Base-by-base conservation (phyloP, 2,888 invertebrate species). In the Eretmocerus hayati region DNA sequence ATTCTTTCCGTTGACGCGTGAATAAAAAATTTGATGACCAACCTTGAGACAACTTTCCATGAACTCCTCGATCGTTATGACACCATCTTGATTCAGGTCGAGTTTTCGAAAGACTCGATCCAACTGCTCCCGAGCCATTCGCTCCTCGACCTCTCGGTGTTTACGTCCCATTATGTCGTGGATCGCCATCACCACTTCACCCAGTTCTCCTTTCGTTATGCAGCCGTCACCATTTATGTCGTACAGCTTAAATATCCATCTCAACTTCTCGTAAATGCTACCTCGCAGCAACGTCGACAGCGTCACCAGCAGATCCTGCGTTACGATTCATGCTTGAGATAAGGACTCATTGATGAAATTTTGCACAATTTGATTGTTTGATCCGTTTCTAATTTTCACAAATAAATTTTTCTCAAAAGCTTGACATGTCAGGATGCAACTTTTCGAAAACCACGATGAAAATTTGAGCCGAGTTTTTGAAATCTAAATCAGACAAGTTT, bases 221-320 rank as follows among this genome's bases (percentile, higher is more conserved):
- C 91, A 90, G 1, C 96, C 96, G 69, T 96, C 95, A 0, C 91
- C 92, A 66, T 96, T 94, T 55, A 94, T 84, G 73, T 96, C 96
- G 73, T 96, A 97, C 48, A 97, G 75, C 60, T 90, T 87, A 77
- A 97, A 97, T 15, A 94, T 92, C 95, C 96, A 96, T 65, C 91
- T 83, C 38, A 96, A 80, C 54, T 95, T 85, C 73, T 96, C 96
- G 72, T 93, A 91, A 19, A 92, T 85, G 1, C 90, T 91, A 5
- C 96, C 96, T 8, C 94, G 81, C 42, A 95, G 81, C 42, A 96
- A 75, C 1, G 94, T 91, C 6, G 95, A 95, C 31, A 96, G 76
- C 21, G 93, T 92, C 56, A 92, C 90, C 58, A 96, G 79, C 64
- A 96, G 83, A 73, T 96, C 95, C 95, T 96, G 26, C 26, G 26